These are phyloP conservation scores for Agonopterix arenella DNA, from an alignment of 2,888 invertebrate genomes.

Conservation along the genomic window DNA sequence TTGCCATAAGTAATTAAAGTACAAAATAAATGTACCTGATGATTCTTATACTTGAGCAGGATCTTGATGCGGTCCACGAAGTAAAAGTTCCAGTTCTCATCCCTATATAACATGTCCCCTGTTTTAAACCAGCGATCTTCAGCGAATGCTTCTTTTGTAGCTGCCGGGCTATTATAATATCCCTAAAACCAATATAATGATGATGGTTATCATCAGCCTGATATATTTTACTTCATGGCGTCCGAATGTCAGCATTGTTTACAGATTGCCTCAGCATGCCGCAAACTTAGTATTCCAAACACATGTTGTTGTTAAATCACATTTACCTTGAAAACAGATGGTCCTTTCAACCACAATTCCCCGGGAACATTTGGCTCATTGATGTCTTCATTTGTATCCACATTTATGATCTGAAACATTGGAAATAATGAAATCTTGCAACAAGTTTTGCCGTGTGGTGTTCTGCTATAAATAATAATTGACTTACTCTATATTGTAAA, in stretches of 20 bases:
- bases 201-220: neutral
- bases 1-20: too few relatives aligned
- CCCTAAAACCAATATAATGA: conserved; percentile 25
- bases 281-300: too few relatives aligned
- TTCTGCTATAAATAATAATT: too few relatives aligned
- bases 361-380: conserved; percentile 25
- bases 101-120: conserved; percentile 61
- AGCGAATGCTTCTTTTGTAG: conserved; percentile 36
- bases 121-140: conserved; percentile 48
- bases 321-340: neutral
- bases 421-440: too few relatives aligned
- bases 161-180: conserved; percentile 42
- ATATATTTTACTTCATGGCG: too few relatives aligned
- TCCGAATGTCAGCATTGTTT: too few relatives aligned
- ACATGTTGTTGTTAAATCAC: too few relatives aligned
- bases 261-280: too few relatives aligned
- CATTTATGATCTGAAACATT: conserved; percentile 28
- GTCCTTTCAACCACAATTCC: conserved; percentile 2
- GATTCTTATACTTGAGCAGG: conserved; percentile 51
- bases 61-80: conserved; percentile 61
- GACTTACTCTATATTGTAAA: conserved; percentile 36
- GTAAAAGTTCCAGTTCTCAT: conserved; percentile 53
- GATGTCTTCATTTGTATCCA: conserved; percentile 22
- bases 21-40: conserved; percentile 35
- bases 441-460: too few relatives aligned